Evolutionary conservation across 2,888 invertebrate species (phyloP).

Genomic region (Acrocera orbiculus): DNA sequence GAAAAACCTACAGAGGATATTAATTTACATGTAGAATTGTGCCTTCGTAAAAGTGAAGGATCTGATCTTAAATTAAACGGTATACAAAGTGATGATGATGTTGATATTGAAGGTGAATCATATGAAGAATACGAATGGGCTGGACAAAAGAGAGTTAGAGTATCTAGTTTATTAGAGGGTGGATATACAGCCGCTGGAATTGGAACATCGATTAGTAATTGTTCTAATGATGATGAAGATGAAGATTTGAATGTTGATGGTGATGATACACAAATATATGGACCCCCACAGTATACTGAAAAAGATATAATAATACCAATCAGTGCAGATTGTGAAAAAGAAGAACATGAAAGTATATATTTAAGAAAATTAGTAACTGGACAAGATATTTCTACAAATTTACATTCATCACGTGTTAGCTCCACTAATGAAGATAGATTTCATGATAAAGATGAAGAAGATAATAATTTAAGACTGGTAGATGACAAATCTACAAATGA

Average conservation of each 20-base stretch:
- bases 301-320: constrained; percentile 41
- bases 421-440: constrained; percentile 1
- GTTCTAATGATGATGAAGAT: constrained; percentile 39
- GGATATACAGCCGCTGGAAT: constrained; percentile 38
- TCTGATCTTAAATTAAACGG: constrained; percentile 13
- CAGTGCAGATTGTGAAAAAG: constrained; percentile 30
- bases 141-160: constrained; percentile 64
- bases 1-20: constrained; percentile 49
- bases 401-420: background rate
- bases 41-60: constrained; percentile 37
- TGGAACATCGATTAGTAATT: constrained; percentile 25
- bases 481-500: too few relatives aligned
- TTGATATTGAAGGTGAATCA: constrained; percentile 51
- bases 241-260: constrained; percentile 69
- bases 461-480: too few relatives aligned
- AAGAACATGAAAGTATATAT: constrained; percentile 22
- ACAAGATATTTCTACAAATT: constrained; percentile 12
- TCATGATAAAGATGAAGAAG: too few relatives aligned
- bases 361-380: constrained; percentile 23
- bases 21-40: constrained; percentile 53
- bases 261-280: constrained; percentile 67
- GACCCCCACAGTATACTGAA: constrained; percentile 72
- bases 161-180: constrained; percentile 50
- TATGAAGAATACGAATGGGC: constrained; percentile 87
- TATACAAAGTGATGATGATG: constrained; percentile 34